phyloP scores from a whole-genome alignment of 2,113 vertebrate species.

The Sciurus niger region DNA sequence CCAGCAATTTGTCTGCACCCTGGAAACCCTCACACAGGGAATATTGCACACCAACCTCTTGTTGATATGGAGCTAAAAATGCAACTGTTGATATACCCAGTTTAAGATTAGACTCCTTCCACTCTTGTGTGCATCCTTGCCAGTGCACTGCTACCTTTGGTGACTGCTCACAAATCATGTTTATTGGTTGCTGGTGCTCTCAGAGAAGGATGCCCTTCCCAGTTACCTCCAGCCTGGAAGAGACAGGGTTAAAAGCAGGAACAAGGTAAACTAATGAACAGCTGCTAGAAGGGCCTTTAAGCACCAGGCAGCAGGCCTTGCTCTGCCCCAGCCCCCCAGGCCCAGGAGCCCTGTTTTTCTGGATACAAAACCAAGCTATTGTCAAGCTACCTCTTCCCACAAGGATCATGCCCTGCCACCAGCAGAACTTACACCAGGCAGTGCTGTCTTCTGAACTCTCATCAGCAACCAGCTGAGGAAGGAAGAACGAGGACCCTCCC shows the following conservation, averaged over 20 bases:
- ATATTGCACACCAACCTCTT: background rate
- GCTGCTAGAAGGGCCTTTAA: background rate
- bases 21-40: background rate
- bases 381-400: background rate
- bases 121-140: too few species aligned
- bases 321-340: too few species aligned
- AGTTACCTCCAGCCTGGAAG: background rate
- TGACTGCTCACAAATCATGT: slow-evolving; percentile 21
- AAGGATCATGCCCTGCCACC: background rate
- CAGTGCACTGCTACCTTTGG: background rate
- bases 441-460: background rate
- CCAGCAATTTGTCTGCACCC: background rate
- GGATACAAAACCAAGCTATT: too few species aligned
- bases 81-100: background rate
- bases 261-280: background rate
- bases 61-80: background rate
- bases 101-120: background rate
- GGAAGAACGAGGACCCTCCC: background rate
- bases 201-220: background rate
- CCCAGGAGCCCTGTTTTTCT: background rate
- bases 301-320: too few species aligned
- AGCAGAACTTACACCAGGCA: background rate
- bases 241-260: background rate
- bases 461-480: too few species aligned
- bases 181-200: background rate